Percentiles rank a stretch among this genome's conserved stretches.
Evolutionary conservation across 1,140 invertebrate species (phyloP).

Genomic region (Helicorthomorpha holstii): DNA sequence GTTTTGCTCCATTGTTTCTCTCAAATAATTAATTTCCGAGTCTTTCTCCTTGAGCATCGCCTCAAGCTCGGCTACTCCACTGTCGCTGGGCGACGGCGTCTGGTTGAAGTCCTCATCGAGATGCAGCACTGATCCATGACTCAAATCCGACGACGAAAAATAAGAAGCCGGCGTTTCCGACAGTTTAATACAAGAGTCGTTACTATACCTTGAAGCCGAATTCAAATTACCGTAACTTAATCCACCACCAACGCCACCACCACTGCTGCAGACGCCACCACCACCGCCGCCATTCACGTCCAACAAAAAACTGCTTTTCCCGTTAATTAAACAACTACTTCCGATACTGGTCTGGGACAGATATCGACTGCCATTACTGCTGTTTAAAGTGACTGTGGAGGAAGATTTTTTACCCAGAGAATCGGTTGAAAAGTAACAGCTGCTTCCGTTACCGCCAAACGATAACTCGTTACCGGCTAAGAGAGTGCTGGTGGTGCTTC

Average conservation of each 20-base stretch:
- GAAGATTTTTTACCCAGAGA: too few relatives aligned
- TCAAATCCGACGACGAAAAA: conserved; percentile 10
- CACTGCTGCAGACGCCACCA: conserved; percentile 17
- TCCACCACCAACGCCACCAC: conserved; percentile 16
- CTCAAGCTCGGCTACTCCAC: conserved; percentile 61
- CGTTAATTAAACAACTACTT: too few relatives aligned
- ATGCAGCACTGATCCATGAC: conserved; percentile 16
- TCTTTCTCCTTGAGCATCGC: conserved; percentile 50
- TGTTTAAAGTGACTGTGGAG: too few relatives aligned
- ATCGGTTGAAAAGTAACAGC: too few relatives aligned
- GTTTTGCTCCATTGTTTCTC: conserved; percentile 61
- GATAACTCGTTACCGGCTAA: too few relatives aligned
- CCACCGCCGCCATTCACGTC: too few relatives aligned
- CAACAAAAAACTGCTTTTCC: too few relatives aligned
- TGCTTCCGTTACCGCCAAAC: too few relatives aligned
- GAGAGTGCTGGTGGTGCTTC: too few relatives aligned
- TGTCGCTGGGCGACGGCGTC: conserved; percentile 62
- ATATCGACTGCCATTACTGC: too few relatives aligned
- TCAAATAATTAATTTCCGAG: conserved; percentile 46
- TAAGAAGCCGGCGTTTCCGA: conserved; percentile 8
- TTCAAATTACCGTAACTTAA: conserved; percentile 15
- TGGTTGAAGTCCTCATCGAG: conserved; percentile 23
- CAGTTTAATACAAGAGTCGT: too few relatives aligned
- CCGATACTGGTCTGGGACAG: too few relatives aligned
- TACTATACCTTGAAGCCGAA: conserved; percentile 11